Base-by-base conservation (phyloP, 2,888 invertebrate species). In the Drosophila mettleri region DNA sequence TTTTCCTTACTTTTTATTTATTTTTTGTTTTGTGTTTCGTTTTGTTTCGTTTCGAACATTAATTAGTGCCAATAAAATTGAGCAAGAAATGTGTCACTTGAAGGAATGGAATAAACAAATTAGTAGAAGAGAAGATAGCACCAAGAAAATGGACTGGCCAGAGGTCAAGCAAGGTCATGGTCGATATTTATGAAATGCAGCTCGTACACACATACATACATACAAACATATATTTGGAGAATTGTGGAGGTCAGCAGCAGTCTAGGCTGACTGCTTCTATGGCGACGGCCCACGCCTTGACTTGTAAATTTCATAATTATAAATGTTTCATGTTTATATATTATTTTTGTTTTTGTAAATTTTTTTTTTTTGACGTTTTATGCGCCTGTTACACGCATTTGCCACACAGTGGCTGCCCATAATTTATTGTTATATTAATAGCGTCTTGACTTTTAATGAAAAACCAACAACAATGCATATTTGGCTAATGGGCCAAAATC, bases 131-230 rank as follows among this genome's bases (percentile, higher is more conserved):
- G 33, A 38, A 61, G 20, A 7, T 51, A 43, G 16, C 22, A 58
- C 16, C 46, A 46, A 49, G 31, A 57, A 61, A 57, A 55, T 46
- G 31, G 18, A n/a, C 52, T 49, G 12, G 34, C 43, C 54, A 69
- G 65, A 87, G 82, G 83, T 88, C 88, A 72, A 33, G 5, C 68
- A 88, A 83, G 88, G 83, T 83, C 83, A 88, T 39, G 86, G 83
- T 27, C 70, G 45, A 4, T 34, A 34, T 64, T 51, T 57, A 63
- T 22, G 43, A 48, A 57, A 62, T 49, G 46, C 59, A 48, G 24
- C 22, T 20, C n/a, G n/a, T n/a, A n/a, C 2, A 12, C 8, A 31
- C 9, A 31, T 31, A 24, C 24, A n/a, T 5, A 31, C 9, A 31
- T 12, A 12, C 14, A 33, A 14, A 31, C 10, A 34, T 10, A 10